Evolutionary conservation across 37 sponge, comb jelly and placozoan genomes (phyloP), one percentile per base, ranked within the genome.

Genomic region (Amphimedon queenslandica): DNA sequence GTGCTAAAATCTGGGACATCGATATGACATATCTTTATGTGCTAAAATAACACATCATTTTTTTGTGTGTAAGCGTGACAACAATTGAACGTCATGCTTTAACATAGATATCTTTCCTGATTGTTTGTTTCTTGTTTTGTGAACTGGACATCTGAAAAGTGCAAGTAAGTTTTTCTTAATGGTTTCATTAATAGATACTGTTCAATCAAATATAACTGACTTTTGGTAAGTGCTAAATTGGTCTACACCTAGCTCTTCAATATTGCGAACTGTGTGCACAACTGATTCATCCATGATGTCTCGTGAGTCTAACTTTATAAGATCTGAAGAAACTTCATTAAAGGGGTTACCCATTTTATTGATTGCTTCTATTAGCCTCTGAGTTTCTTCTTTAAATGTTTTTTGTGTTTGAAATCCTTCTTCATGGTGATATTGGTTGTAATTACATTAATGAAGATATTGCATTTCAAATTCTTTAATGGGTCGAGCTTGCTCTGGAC

Each of bases 271-370:
- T n/a, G n/a, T n/a, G n/a, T n/a, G n/a, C n/a, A n/a, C n/a, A n/a
- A n/a, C n/a, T n/a, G n/a, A n/a, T n/a, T n/a, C n/a, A n/a, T n/a
- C n/a, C n/a, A n/a, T n/a, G n/a, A n/a, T n/a, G n/a, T n/a, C n/a
- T n/a, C n/a, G n/a, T n/a, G n/a, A n/a, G n/a, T n/a, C n/a, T n/a
- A 71, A 72, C 73, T 80, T 80, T 64, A 34, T 80, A 40, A 79
- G 2, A 34, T 80, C 72, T 27, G 13, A 2, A 53, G 73, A 71
- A 32, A 70, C 72, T 41, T 80, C 65, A 42, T 71, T 55, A 63
- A 80, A 80, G 11, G 80, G 80, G 72, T 80, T 80, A 37, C 80
- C 80, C 3, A 80, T 5, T 1, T 80, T 73, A 28, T 80, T 66
- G 28, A 80, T 71, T 1, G 38, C 72, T 71, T 18, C 58, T 1